These are phyloP conservation scores for Sycophila texana DNA, from an alignment of 2,888 invertebrate genomes.

Conservation along the genomic window DNA sequence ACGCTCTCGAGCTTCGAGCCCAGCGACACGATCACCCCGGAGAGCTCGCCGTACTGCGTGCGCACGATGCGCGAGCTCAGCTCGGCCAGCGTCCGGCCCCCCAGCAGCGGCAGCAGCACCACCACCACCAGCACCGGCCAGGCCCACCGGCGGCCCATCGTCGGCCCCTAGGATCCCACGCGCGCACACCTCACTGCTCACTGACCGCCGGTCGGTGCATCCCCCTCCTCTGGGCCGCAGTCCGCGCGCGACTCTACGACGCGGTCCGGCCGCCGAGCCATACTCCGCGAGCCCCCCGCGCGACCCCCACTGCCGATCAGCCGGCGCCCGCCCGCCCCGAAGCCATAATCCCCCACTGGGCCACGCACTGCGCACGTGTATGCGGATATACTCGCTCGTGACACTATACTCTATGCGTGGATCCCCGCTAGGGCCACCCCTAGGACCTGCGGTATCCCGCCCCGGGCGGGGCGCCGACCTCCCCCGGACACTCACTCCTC, in stretches of 20 bases:
- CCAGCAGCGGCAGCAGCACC: slow-evolving; percentile 20
- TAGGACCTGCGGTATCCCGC: neutral
- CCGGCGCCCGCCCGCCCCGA: too few relatives aligned
- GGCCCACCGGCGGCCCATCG: neutral
- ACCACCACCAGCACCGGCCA: slow-evolving; percentile 3
- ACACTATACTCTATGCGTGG: too few relatives aligned
- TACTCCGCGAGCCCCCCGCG: too few relatives aligned
- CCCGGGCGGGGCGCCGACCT: neutral
- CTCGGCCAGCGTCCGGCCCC: slow-evolving; percentile 49
- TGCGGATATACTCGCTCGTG: too few relatives aligned
- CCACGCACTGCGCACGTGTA: neutral
- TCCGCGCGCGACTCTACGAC: too few relatives aligned
- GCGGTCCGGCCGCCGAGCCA: too few relatives aligned
- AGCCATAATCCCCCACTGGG: neutral
- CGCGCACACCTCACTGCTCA: neutral
- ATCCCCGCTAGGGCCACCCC: too few relatives aligned
- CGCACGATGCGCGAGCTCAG: slow-evolving; percentile 89
- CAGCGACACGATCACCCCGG: slow-evolving; percentile 89
- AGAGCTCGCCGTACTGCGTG: slow-evolving; percentile 91
- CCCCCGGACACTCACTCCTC: slow-evolving; percentile 5
- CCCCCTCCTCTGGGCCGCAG: too few relatives aligned
- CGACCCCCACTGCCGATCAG: too few relatives aligned
- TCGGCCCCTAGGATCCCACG: neutral
- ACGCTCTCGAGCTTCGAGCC: slow-evolving; percentile 88
- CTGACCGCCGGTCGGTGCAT: neutral